Evolutionary conservation across 2,888 invertebrate genomes (phyloP).

Genomic region (Drosophila fungiperda): DNA sequence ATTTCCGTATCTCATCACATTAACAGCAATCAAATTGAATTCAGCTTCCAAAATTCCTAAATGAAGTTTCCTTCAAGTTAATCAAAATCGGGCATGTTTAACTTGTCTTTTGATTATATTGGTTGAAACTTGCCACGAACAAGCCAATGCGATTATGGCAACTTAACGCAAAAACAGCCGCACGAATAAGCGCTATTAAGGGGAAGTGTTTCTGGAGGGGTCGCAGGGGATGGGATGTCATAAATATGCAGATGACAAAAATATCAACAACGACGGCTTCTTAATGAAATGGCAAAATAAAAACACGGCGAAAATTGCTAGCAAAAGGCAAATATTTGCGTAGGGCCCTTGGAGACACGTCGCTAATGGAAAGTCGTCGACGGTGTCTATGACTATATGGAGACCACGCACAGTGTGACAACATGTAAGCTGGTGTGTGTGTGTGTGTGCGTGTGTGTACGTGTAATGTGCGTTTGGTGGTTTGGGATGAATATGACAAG

Average conservation of each 20-base stretch:
- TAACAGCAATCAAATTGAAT: conserved; percentile 24
- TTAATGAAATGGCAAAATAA: conserved; percentile 72
- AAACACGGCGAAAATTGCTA: conserved; percentile 66
- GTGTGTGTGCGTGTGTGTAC: conserved; percentile 4
- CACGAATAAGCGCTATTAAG: conserved; percentile 48
- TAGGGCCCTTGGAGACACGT: conserved; percentile 42
- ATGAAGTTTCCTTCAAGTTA: conserved; percentile 49
- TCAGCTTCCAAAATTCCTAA: neutral
- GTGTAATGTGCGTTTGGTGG: conserved; percentile 2
- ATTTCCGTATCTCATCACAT: conserved; percentile 7
- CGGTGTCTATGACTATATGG: conserved; percentile 32
- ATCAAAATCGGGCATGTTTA: conserved; percentile 57
- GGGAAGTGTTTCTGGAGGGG: neutral
- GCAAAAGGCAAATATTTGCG: conserved; percentile 67
- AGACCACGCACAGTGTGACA: conserved; percentile 11
- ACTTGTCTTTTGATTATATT: conserved; percentile 56
- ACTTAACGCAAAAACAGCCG: conserved; percentile 41
- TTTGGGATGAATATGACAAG: conserved; percentile 27
- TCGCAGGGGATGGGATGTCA: neutral
- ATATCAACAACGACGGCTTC: conserved; percentile 39
- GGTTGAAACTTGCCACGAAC: conserved; percentile 60
- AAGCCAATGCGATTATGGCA: conserved; percentile 57
- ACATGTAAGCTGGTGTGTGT: neutral
- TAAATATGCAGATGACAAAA: conserved; percentile 28
- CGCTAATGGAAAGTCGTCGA: conserved; percentile 65